Base-by-base conservation (phyloP, 2,888 invertebrate genomes). In the Anorthoa munda region DNA sequence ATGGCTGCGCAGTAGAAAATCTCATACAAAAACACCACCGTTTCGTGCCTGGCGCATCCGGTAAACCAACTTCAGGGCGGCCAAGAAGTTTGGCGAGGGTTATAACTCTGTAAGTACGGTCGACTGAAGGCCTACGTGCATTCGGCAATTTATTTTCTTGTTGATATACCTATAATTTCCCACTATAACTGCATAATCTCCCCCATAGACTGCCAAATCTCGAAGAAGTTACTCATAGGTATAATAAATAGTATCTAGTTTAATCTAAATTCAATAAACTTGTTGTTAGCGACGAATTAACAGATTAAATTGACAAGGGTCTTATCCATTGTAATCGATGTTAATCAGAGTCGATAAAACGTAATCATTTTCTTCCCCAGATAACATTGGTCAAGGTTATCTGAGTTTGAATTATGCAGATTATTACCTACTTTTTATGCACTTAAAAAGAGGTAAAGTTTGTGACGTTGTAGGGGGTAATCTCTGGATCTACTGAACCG, bases 351-450 rank as follows among this genome's bases (percentile, higher is more conserved):
- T 66, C n/a, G 59, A 71, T 82, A 65, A 69, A 61, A 4, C n/a
- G 11, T 63, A 18, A 67, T 77, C 51, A 15, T 13, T 2, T 64
- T 13, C 11, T 46, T 50, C 53, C 45, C 12, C 18, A 55, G 82
- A 82, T 82, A 82, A 71, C 65, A 17, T 58, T 63, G 11, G 21
- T 48, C 31, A 66, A 82, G 65, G 66, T 58, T 31, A 48, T 26
- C 3, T 23, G 26, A 60, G 61, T 65, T 51, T 21, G 13, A 26
- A n/a, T 64, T 50, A 31, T 50, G 17, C 18, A 51, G 45, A 18
- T 48, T 26, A 21, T 48, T 15, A 66, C 13, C 11, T 55, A 21
- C 18, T n/a, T 21, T 46, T 51, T 53, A 39, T 50, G 26, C 21
- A 48, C 48, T 15, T 21, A 4, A 23, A n/a, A n/a, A n/a, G n/a